Conservation (phyloP, 2,888 invertebrate genomes). For the Rhogogaster chlorosoma region DNA sequence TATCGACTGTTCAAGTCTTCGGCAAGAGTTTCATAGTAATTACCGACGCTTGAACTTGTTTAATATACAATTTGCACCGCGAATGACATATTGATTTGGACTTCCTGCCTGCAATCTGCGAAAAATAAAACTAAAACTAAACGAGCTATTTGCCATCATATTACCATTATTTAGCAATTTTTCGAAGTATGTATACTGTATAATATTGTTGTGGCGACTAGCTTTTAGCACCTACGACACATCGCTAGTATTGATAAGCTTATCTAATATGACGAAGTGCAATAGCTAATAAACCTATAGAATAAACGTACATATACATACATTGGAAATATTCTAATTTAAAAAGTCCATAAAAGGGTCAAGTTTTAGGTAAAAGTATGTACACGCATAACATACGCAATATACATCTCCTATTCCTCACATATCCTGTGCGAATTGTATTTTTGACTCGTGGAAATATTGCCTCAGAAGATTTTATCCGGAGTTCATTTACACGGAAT, state of each 20-base stretch:
- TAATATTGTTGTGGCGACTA: background rate
- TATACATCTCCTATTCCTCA: background rate
- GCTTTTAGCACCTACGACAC: background rate
- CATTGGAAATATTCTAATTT: background rate
- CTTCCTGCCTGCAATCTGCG: background rate
- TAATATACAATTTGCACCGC: background rate
- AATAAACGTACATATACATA: background rate
- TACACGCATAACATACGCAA: background rate
- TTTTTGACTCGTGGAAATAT: background rate
- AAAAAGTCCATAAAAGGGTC: background rate
- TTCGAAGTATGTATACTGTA: background rate
- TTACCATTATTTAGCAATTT: background rate
- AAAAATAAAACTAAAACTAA: background rate
- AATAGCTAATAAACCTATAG: background rate
- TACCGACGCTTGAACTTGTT: background rate
- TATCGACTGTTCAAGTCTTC: background rate
- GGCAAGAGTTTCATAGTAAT: background rate
- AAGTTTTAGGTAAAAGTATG: background rate
- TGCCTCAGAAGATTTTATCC: background rate
- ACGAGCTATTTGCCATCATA: background rate
- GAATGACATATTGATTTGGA: background rate
- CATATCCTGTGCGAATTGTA: background rate
- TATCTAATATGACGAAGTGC: background rate
- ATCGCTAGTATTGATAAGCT: background rate
- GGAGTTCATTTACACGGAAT: too few species aligned